A percentile compares a stretch with the other conserved stretches of the same genome.
Conservation (phyloP, 2,113 vertebrate genomes). For the Hiodon alosoides region DNA sequence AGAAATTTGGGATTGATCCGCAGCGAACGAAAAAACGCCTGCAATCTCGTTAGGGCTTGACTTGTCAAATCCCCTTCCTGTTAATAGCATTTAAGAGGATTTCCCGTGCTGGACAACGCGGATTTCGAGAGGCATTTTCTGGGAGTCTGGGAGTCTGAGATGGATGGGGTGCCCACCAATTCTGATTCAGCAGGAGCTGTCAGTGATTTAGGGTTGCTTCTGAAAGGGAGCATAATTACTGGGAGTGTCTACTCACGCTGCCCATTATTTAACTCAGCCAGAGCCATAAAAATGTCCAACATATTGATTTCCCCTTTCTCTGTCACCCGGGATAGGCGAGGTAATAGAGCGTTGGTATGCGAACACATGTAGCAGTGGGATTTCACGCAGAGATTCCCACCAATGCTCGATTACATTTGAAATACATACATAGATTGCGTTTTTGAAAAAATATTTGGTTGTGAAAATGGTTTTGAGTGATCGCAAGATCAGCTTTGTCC, state of each 20-base stretch:
- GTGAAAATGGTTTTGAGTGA: neutral
- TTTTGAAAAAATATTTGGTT: neutral
- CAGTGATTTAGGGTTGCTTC: neutral
- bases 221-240: conserved; percentile 1
- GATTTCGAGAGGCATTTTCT: too few species aligned
- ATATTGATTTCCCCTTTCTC: conserved; percentile 44
- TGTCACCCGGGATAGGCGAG: conserved; percentile 30
- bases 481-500: too few species aligned
- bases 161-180: neutral
- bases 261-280: neutral
- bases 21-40: neutral
- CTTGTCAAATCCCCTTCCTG: conserved; percentile 34
- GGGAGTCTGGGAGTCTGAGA: neutral
- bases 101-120: conserved; percentile 26
- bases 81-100: conserved; percentile 44
- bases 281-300: conserved; percentile 8
- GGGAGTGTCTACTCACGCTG: neutral
- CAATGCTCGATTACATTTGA: conserved; percentile 21
- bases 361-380: conserved; percentile 40
- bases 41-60: conserved; percentile 36
- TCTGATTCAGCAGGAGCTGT: neutral
- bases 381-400: conserved; percentile 40
- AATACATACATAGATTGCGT: neutral
- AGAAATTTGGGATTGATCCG: neutral
- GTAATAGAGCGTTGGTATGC: conserved; percentile 45